These are phyloP conservation scores for Ciconia boyciana DNA, from an alignment of 2,113 vertebrate species.

Conservation along the genomic window DNA sequence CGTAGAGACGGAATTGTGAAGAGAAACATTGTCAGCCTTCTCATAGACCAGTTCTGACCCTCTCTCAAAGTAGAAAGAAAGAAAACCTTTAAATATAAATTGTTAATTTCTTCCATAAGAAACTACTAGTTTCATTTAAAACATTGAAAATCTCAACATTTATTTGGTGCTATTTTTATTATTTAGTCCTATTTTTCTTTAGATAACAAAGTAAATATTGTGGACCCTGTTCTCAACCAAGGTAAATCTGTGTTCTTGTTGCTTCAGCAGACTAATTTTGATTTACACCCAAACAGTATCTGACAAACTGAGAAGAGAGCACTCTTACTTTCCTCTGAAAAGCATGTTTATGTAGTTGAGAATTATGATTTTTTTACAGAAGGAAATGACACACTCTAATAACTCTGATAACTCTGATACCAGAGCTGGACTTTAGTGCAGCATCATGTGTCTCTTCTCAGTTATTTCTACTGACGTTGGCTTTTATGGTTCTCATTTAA, in stretches of 20 bases:
- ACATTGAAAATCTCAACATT: not conserved
- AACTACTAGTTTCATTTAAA: not conserved
- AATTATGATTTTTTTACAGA: not conserved
- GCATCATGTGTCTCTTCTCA: not conserved
- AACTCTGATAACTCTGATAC: not conserved
- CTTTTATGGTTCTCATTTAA: not conserved
- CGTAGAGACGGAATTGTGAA: not conserved
- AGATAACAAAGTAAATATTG: not conserved
- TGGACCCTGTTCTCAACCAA: not conserved
- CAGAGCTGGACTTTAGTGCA: not conserved
- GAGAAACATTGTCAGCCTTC: not conserved
- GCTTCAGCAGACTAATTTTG: not conserved
- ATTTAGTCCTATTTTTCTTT: not conserved
- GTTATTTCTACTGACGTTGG: not conserved
- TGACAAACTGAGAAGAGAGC: not conserved
- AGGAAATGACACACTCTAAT: not conserved
- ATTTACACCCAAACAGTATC: not conserved
- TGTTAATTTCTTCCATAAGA: not conserved
- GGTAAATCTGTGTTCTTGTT: not conserved
- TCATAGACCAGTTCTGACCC: not conserved
- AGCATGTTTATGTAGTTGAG: not conserved
- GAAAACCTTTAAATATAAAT: not conserved
- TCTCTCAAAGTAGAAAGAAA: not conserved
- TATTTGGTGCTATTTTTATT: not conserved
- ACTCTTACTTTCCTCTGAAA: not conserved